These are phyloP conservation scores for Cyanocitta stelleri DNA, from an alignment of 2,113 vertebrate genomes.

Conservation along the genomic window DNA sequence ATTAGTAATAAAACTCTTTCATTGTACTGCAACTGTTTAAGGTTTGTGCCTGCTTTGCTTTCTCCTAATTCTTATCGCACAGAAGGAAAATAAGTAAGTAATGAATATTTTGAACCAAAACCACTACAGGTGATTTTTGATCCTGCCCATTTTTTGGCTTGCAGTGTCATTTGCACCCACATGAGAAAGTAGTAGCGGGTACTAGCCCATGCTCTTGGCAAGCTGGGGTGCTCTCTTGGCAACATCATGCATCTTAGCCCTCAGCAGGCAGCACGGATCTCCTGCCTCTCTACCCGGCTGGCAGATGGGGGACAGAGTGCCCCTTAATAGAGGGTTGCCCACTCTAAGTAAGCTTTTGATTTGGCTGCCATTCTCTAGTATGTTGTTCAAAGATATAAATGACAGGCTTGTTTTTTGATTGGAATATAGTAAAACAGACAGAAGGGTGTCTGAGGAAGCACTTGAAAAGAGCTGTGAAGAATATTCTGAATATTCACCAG, in stretches of 20 bases:
- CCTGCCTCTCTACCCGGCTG: not conserved
- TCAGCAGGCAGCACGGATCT: not conserved
- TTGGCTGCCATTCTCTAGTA: not conserved
- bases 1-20: too few relatives aligned
- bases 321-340: not conserved
- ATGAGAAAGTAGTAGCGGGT: accelerated
- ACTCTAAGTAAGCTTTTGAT: not conserved
- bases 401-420: not conserved
- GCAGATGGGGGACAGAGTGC: not conserved
- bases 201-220: not conserved
- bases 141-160: not conserved
- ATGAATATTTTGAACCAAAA: too few relatives aligned
- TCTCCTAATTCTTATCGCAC: too few relatives aligned
- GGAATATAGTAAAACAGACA: not conserved
- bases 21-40: too few relatives aligned
- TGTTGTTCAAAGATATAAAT: not conserved
- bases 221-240: not conserved
- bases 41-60: too few relatives aligned
- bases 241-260: not conserved
- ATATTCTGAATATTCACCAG: not conserved
- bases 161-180: accelerated
- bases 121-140: too few relatives aligned
- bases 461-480: not conserved
- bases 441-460: not conserved
- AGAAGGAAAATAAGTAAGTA: too few relatives aligned